Conservation (phyloP, 2,797 vertebrate species). For the Melanotaenia maccullochi region DNA sequence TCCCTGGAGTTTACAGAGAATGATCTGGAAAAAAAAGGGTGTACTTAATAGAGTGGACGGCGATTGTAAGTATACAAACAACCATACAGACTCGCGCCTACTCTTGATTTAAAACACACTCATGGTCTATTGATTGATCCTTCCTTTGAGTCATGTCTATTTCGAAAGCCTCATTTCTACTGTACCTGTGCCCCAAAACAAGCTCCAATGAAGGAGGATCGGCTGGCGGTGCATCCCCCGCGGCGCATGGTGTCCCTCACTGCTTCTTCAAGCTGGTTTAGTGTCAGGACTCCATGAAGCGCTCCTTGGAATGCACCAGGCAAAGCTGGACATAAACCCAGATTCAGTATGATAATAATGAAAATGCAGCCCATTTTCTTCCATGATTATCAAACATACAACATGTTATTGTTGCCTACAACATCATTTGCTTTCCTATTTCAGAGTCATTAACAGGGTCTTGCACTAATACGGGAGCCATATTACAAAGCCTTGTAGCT, state of each 20-base stretch:
- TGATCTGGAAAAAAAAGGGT: too few relatives aligned
- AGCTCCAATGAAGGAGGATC: slow-evolving; percentile 79
- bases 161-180: background rate
- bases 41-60: too few relatives aligned
- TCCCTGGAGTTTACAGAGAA: too few relatives aligned
- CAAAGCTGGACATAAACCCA: slow-evolving; percentile 64
- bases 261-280: slow-evolving; percentile 69
- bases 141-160: background rate
- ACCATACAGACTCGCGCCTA: too few relatives aligned
- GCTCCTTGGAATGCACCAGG: slow-evolving; percentile 81
- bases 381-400: too few relatives aligned
- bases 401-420: background rate
- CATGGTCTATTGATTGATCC: too few relatives aligned
- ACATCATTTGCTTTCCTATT: background rate
- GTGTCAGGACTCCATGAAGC: slow-evolving; percentile 77
- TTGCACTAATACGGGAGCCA: background rate
- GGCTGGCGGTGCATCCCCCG: slow-evolving; percentile 79
- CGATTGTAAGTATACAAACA: too few relatives aligned
- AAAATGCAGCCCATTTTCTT: too few relatives aligned
- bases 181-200: slow-evolving; percentile 81
- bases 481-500: slow-evolving; percentile 18
- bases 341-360: background rate
- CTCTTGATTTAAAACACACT: too few relatives aligned
- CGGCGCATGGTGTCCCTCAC: slow-evolving; percentile 80
- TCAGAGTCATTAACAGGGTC: background rate